Conservation (phyloP, 1,140 invertebrate genomes). For the Bombus sibiricus region DNA sequence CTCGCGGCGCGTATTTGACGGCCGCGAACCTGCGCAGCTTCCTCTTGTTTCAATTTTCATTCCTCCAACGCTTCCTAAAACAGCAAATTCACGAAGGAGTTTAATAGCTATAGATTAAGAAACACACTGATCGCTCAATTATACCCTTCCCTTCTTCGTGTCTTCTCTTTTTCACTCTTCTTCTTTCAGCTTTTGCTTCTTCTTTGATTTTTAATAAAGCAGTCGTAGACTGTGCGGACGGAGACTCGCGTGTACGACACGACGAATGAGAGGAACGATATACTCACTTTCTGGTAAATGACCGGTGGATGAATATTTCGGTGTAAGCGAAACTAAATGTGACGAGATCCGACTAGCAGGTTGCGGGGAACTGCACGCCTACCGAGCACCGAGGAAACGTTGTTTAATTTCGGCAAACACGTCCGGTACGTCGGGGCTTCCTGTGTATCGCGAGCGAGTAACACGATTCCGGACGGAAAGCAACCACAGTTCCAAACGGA, state of each 20-base stretch:
- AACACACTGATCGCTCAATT: not conserved
- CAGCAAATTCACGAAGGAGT: not conserved
- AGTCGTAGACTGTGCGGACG: not conserved
- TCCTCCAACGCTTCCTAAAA: not conserved
- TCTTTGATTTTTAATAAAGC: not conserved
- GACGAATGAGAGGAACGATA: conserved; percentile 43
- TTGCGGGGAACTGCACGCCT: not conserved
- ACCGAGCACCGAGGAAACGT: conserved; percentile 44
- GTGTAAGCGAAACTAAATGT: conserved; percentile 62
- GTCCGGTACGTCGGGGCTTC: conserved; percentile 42
- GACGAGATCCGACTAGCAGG: conserved; percentile 28
- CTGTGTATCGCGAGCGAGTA: conserved; percentile 53
- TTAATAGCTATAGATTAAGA: not conserved
- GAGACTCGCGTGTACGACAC: not conserved
- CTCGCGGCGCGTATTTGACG: conserved; percentile 51
- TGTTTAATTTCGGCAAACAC: conserved; percentile 73
- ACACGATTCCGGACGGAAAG: not conserved
- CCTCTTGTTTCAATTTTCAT: conserved; percentile 37
- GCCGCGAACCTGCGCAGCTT: not conserved
- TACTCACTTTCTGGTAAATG: conserved; percentile 61
- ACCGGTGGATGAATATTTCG: conserved; percentile 66
- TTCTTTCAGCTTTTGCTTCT: no score
- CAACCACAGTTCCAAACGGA: not conserved
- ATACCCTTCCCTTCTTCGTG: not conserved
- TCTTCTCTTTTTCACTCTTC: not conserved